Percentiles rank a stretch among this genome's conserved stretches.
phyloP scores from a whole-genome alignment of 2,113 vertebrate species.

The Tychaedon coryphoeus region DNA sequence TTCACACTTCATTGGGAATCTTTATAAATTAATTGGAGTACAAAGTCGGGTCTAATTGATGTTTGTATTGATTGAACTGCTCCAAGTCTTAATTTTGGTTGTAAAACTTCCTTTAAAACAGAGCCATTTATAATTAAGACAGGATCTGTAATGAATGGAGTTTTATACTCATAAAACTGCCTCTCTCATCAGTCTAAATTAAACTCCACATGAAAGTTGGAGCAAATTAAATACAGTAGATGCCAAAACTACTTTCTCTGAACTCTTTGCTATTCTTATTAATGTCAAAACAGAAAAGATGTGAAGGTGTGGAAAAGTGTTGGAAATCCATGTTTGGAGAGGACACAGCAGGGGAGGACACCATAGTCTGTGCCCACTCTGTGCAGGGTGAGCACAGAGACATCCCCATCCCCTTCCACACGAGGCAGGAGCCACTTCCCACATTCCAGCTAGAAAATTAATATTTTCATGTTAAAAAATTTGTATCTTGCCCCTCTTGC shows the following conservation, averaged over 20 bases:
- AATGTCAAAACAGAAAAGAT: background rate
- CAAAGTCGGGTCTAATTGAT: constrained; percentile 64
- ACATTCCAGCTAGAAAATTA: background rate
- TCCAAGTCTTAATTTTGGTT: constrained; percentile 60
- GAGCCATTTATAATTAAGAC: constrained; percentile 68
- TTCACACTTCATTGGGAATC: constrained; percentile 34
- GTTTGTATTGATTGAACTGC: constrained; percentile 67
- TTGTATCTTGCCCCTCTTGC: background rate
- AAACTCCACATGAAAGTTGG: constrained; percentile 57
- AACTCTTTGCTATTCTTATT: background rate
- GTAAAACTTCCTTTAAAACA: constrained; percentile 60
- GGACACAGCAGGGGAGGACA: background rate
- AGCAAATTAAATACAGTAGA: constrained; percentile 45
- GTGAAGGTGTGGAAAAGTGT: background rate
- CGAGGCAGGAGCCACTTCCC: background rate
- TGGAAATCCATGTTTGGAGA: background rate
- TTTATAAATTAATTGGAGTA: constrained; percentile 53
- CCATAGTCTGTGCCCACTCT: fast-evolving
- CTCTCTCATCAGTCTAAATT: constrained; percentile 68
- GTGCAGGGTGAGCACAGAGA: background rate
- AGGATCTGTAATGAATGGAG: constrained; percentile 64
- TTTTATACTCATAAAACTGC: constrained; percentile 60
- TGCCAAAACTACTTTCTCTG: constrained; percentile 7
- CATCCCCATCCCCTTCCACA: background rate
- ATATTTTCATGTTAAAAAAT: background rate